Percentiles rank a stretch among this genome's conserved stretches.
Conservation (phyloP, 2,888 invertebrate species). For the Lasioglossum zephyrum region DNA sequence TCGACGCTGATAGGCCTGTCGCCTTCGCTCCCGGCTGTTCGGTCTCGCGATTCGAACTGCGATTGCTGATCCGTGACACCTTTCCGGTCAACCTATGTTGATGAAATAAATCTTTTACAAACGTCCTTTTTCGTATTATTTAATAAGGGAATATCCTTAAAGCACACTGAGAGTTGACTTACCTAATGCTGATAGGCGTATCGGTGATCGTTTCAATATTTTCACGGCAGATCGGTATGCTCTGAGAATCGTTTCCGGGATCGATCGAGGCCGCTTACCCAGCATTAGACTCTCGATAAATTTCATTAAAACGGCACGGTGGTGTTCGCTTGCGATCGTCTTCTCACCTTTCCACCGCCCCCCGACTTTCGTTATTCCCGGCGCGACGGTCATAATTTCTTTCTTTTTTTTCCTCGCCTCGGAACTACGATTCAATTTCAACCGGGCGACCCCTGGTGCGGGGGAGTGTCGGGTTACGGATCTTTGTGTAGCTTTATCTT, state of each 20-base stretch:
- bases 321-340: background rate
- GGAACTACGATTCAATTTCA: constrained; percentile 66
- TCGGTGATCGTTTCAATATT: background rate
- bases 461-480: constrained; percentile 59
- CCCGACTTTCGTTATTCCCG: constrained; percentile 53
- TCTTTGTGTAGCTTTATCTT: constrained; percentile 66
- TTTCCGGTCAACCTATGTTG: background rate
- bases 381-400: constrained; percentile 52
- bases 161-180: background rate
- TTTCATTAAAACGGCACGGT: constrained; percentile 24
- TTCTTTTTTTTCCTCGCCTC: background rate
- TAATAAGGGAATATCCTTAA: background rate
- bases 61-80: background rate
- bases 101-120: too few relatives aligned
- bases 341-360: constrained; percentile 20
- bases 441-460: constrained; percentile 37
- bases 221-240: background rate
- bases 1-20: background rate
- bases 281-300: background rate
- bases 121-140: too few relatives aligned
- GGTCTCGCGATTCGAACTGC: background rate
- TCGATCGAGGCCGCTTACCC: background rate
- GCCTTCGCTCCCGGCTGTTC: too few relatives aligned
- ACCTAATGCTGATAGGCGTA: background rate
- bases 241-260: background rate